Base-by-base conservation (phyloP, 92 coral and sea anemone species). In the Paragorgia papillata region DNA sequence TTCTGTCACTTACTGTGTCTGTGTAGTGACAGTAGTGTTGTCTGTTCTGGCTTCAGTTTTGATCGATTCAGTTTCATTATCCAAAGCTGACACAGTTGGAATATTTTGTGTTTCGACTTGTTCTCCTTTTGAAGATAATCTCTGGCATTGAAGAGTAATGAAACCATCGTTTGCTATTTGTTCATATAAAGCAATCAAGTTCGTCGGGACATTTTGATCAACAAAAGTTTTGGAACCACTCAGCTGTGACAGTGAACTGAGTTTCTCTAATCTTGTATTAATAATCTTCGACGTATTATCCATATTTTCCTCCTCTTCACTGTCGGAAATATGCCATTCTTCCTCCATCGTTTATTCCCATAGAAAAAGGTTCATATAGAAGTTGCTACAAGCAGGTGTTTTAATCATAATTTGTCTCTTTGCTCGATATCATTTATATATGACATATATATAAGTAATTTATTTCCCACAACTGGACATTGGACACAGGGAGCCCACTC, bases 271-370 rank as follows among this genome's bases (percentile, higher is more conserved):
- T 25, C 51, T 41, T 67, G 74, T 2, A 12, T 25, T 17, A 32
- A 67, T 41, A 67, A 26, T 31, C 13, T 46, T 28, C 29, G 28
- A 62, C 15, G 48, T 34, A 70, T 51, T 26, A 7, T 17, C 40
- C n/a, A 35, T 25, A 21, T 49, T 39, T 9, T 49, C 43, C 19
- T 70, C 77, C 17, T 31, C 77, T 30, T 70, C 77, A 46, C 77
- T 70, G 57, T 70, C 77, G 29, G 77, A 70, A 17, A 70, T 62
- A 26, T 70, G 77, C 77, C 77, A 70, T 70, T 70, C 62, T 10
- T 17, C 60, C 9, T 68, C 77, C 77, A 70, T 70, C 48, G 63
- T 70, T 70, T 15, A 6, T 15, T 46, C n/a, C n/a, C 53, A 46
- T 46, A 6, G 53, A 15, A 2, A 2, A 46, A 46, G 5, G 12